A percentile compares a stretch with the other conserved stretches of the same genome.
phyloP scores from a whole-genome alignment of 2,888 invertebrate genomes.

The Pristionchus fissidentatus region DNA sequence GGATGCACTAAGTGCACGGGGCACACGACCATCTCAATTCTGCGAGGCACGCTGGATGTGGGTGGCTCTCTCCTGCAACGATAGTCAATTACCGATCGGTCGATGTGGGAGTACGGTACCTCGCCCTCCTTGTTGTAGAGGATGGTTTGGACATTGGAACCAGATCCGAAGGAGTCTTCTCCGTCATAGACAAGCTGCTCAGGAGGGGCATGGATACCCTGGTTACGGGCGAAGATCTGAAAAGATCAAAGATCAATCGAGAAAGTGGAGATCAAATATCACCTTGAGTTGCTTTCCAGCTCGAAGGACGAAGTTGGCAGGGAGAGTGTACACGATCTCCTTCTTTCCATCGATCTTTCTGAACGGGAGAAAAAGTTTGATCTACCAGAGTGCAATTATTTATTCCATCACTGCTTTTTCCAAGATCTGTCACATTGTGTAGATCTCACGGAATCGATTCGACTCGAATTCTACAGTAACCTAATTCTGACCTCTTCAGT shows the following conservation, averaged over 20 bases:
- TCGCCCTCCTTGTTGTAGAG: conserved; percentile 75
- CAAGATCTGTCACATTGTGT: background rate
- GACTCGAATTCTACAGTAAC: background rate
- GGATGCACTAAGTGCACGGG: conserved; percentile 46
- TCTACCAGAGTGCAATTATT: conserved; percentile 1
- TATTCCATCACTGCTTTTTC: background rate
- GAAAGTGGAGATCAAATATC: conserved; percentile 19
- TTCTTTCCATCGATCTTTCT: conserved; percentile 74
- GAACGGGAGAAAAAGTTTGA: background rate
- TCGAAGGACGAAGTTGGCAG: conserved; percentile 64
- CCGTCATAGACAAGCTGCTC: conserved; percentile 73
- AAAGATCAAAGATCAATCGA: conserved; percentile 41
- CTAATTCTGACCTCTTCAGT: conserved; percentile 67
- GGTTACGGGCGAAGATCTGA: conserved; percentile 74
- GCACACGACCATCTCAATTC: conserved; percentile 49
- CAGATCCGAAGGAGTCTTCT: conserved; percentile 75
- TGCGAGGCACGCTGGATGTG: conserved; percentile 69
- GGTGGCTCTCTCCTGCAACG: conserved; percentile 70
- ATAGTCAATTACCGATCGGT: conserved; percentile 26
- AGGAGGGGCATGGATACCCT: conserved; percentile 72
- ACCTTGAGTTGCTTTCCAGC: conserved; percentile 70
- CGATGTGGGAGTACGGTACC: conserved; percentile 55
- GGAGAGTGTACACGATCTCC: conserved; percentile 71
- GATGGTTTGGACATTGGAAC: conserved; percentile 74
- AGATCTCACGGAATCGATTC: background rate